A percentile compares a stretch with the other conserved stretches of the same genome.
Conservation (phyloP, 2,888 invertebrate species). For the Himalopsyche anomala region DNA sequence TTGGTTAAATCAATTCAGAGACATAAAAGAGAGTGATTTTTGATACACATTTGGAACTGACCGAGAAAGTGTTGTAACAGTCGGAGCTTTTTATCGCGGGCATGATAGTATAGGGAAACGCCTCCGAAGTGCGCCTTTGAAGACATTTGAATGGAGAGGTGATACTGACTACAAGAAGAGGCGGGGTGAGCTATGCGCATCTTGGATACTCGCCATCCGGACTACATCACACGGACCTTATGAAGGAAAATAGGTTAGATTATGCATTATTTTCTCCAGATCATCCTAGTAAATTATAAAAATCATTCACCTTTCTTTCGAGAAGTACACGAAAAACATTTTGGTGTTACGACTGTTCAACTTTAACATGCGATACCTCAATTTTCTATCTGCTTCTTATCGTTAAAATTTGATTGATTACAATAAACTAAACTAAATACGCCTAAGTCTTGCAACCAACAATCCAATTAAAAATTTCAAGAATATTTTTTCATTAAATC, state of each 20-base stretch:
- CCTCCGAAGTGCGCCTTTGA: constrained; percentile 32
- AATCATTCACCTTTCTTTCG: no score
- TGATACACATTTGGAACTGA: neutral
- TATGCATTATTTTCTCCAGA: no score
- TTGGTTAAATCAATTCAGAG: neutral
- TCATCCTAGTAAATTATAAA: no score
- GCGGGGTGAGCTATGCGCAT: constrained; percentile 15
- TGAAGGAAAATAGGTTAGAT: constrained; percentile 7
- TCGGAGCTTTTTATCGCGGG: neutral
- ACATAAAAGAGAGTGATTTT: neutral
- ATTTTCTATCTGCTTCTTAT: no score
- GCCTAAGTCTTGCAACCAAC: no score
- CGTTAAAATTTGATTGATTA: no score
- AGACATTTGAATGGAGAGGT: constrained; percentile 55
- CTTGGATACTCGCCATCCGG: neutral
- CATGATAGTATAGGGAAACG: constrained; percentile 5
- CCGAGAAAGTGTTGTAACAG: neutral
- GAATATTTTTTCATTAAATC: no score
- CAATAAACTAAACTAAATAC: no score
- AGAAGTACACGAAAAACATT: no score
- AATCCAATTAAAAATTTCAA: no score
- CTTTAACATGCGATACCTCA: no score
- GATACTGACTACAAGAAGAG: constrained; percentile 44
- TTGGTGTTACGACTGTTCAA: no score
- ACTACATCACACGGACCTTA: constrained; percentile 23